Evolutionary conservation across 1,140 invertebrate species (phyloP), one percentile per base, ranked within the genome.

Genomic region (Pararge aegeria): DNA sequence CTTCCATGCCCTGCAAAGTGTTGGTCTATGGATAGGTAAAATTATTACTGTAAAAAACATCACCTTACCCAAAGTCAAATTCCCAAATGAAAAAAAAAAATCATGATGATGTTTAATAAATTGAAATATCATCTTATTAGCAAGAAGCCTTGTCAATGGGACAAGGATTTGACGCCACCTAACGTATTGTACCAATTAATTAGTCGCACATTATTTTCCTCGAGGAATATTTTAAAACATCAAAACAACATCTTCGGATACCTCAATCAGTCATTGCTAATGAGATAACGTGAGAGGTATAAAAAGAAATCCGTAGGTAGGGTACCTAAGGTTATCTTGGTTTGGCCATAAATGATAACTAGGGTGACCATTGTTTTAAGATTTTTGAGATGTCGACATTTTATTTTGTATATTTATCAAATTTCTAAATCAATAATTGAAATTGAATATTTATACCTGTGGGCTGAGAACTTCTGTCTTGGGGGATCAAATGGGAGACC

Each of bases 161-260:
- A 16, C 38, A 42, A 38, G 34, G 34, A 6, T 38, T 38, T 38
- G 34, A 42, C 38, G 9, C 38, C 38, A 18, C 34, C 34, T 18
- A 42, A 42, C 9, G 16, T 42, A 42, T 42, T 42, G 38, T 42
- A 42, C 38, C 38, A 42, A 42, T 42, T 42, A 42, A 42, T 42
- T 42, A 42, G 38, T 18, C 9, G 3, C 34, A 42, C 16, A 42
- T 0, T 42, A 42, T 42, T 42, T 42, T 18, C 38, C 38, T 42
- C 10, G 16, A 42, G 30, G n/a, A 34, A 12, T 34, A 34, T 34
- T 34, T 34, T 42, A 42, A 42, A 18, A 42, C 12, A 42, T 16
- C 13, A 42, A 42, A 18, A 42, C 13, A 42, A 42, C 34, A 12
- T 42, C 13, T 42, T 42, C 13, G 38, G 16, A 16, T 42, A 42